These are phyloP conservation scores for Piprites chloris DNA, from an alignment of 2,113 vertebrate species.

Conservation along the genomic window DNA sequence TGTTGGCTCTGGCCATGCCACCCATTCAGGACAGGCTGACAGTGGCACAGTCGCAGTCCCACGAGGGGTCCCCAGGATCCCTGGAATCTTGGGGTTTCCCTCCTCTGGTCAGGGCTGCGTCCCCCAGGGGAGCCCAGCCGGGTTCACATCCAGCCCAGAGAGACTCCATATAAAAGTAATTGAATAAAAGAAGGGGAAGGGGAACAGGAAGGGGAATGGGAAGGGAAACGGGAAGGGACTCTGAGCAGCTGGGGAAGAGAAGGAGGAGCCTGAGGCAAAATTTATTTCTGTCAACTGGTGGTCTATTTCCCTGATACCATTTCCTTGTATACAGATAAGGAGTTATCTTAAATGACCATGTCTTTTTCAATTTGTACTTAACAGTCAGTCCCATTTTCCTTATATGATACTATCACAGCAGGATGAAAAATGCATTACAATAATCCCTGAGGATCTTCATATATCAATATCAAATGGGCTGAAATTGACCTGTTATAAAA, in stretches of 20 bases:
- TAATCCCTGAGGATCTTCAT: slow-evolving; percentile 80
- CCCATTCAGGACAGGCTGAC: not conserved
- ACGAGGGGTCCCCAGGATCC: not conserved
- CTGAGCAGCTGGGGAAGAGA: not conserved
- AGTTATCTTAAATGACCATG: slow-evolving; percentile 96
- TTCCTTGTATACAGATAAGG: slow-evolving; percentile 92
- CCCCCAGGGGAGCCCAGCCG: not conserved
- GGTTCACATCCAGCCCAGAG: not conserved
- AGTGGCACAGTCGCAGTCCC: accelerated
- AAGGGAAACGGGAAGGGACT: not conserved
- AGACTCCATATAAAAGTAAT: not conserved
- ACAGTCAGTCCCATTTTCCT: slow-evolving; percentile 83
- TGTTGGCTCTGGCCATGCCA: accelerated
- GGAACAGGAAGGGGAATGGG: not conserved
- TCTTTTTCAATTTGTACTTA: slow-evolving; percentile 94
- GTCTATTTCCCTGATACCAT: slow-evolving; percentile 84
- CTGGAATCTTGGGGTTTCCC: accelerated
- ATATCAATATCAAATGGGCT: slow-evolving; percentile 85
- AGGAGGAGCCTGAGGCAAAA: slow-evolving; percentile 80
- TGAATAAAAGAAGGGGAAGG: not conserved
- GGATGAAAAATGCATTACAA: slow-evolving; percentile 84
- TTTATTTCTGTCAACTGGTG: slow-evolving; percentile 86
- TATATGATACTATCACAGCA: slow-evolving; percentile 76
- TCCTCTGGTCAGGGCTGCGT: accelerated
- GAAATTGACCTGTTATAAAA: slow-evolving; percentile 81